phyloP scores from a whole-genome alignment of 2,113 vertebrate genomes.

The Misgurnus mizolepis region DNA sequence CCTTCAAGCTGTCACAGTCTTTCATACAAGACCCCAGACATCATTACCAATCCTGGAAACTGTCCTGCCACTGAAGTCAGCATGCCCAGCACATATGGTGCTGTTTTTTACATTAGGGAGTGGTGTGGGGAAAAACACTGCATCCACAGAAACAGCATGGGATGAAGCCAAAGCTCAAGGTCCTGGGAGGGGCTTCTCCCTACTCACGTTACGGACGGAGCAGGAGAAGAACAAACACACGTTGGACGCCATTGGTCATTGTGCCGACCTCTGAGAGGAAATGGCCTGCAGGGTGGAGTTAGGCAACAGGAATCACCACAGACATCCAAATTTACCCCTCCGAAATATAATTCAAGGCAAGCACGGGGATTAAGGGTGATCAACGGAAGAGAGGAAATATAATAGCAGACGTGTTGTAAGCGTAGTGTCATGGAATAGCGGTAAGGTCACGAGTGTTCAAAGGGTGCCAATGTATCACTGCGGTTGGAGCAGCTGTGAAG shows the following conservation, averaged over 20 bases:
- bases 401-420: background rate
- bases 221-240: conserved; percentile 67
- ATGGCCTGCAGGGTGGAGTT: conserved; percentile 67
- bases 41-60: conserved; percentile 54
- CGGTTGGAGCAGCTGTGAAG: conserved; percentile 4
- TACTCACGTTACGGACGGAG: conserved; percentile 69
- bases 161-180: conserved; percentile 49
- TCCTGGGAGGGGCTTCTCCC: conserved; percentile 58
- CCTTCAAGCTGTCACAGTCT: background rate
- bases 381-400: background rate
- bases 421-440: background rate
- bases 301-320: conserved; percentile 63
- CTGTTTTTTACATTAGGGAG: conserved; percentile 72
- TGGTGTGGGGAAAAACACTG: conserved; percentile 58
- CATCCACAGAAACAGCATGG: conserved; percentile 52
- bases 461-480: conserved; percentile 4
- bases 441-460: background rate
- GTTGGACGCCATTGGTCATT: conserved; percentile 66
- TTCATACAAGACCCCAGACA: conserved; percentile 43
- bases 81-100: conserved; percentile 47
- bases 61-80: conserved; percentile 40
- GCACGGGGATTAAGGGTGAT: conserved; percentile 12
- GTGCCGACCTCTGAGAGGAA: conserved; percentile 73
- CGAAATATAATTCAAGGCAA: conserved; percentile 46
- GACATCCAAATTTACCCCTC: conserved; percentile 55